A percentile compares a stretch with the other conserved stretches of the same genome.
Conservation (phyloP, 2,888 invertebrate species). For the Zeuzera pyrina region DNA sequence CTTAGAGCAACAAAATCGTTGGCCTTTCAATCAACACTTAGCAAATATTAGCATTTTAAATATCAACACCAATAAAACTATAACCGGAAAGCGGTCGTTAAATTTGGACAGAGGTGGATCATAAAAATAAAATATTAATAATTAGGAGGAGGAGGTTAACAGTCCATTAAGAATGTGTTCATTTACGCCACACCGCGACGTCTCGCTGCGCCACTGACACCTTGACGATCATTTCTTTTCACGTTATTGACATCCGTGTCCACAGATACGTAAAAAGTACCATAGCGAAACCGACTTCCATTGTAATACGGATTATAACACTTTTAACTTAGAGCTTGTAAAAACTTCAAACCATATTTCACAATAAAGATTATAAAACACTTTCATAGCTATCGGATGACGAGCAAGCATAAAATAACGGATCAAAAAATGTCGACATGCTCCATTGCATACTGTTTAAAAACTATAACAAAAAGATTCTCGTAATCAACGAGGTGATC, state of each 20-base stretch:
- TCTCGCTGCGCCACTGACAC: conserved; percentile 22
- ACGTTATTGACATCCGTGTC: no score
- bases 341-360: conserved; percentile 22
- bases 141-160: conserved; percentile 53
- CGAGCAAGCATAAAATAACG: conserved; percentile 31
- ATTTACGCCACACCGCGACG: conserved; percentile 29
- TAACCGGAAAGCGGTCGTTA: conserved; percentile 59
- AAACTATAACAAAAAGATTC: conserved; percentile 59
- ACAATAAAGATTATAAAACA: conserved; percentile 35
- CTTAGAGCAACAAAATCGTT: conserved; percentile 36
- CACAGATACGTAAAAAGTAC: no score
- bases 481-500: conserved; percentile 65
- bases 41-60: conserved; percentile 52
- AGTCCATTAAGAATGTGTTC: conserved; percentile 50
- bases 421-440: conserved; percentile 39
- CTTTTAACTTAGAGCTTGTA: no score
- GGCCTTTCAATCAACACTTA: conserved; percentile 52
- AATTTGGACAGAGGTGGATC: conserved; percentile 41
- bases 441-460: conserved; percentile 42
- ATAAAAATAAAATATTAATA: conserved; percentile 67
- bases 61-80: conserved; percentile 37
- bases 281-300: no score
- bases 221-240: conserved; percentile 7
- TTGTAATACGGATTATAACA: no score
- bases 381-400: conserved; percentile 38